Percentiles rank a stretch among this genome's conserved stretches.
Evolutionary conservation across 1,140 invertebrate genomes (phyloP).

Genomic region (Drosophila orena): DNA sequence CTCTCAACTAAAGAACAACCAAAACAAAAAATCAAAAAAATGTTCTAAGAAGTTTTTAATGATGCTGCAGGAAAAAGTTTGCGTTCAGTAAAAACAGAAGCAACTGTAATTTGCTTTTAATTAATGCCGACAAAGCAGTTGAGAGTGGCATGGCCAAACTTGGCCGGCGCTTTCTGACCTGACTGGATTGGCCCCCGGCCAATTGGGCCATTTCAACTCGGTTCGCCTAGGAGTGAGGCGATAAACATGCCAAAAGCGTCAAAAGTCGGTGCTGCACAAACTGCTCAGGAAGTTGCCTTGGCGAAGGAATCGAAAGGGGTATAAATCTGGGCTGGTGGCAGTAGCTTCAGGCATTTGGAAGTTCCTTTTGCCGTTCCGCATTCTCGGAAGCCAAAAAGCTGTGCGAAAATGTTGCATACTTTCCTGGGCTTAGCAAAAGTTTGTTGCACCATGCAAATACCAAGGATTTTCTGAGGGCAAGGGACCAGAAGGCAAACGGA

Average conservation of each 20-base stretch:
- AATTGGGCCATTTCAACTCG: slow-evolving; percentile 48
- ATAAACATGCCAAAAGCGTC: slow-evolving; percentile 56
- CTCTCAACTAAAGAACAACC: slow-evolving; percentile 1
- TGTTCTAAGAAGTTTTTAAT: slow-evolving; percentile 76
- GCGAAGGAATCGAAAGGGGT: slow-evolving; percentile 17
- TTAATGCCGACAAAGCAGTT: slow-evolving; percentile 62
- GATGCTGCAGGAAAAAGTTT: slow-evolving; percentile 67
- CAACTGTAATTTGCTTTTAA: slow-evolving; percentile 75
- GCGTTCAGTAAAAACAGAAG: slow-evolving; percentile 25
- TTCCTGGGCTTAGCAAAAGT: slow-evolving; percentile 36
- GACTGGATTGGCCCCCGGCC: slow-evolving; percentile 28
- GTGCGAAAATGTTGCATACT: slow-evolving; percentile 41
- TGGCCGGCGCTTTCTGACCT: slow-evolving; percentile 18
- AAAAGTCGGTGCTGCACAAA: slow-evolving; percentile 36
- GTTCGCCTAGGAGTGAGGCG: slow-evolving; percentile 28
- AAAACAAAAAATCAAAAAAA: slow-evolving; percentile 3
- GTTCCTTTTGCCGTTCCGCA: slow-evolving; percentile 30
- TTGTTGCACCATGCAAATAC: slow-evolving; percentile 29
- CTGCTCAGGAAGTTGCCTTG: slow-evolving; percentile 41
- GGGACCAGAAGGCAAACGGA: not conserved
- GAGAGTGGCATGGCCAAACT: slow-evolving; percentile 7
- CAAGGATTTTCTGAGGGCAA: slow-evolving; percentile 12
- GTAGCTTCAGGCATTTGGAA: slow-evolving; percentile 24
- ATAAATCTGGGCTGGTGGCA: slow-evolving; percentile 23
- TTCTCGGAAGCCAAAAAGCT: slow-evolving; percentile 37